Evolutionary conservation across 2,888 invertebrate genomes (phyloP).

Genomic region (Campoletis raptor): DNA sequence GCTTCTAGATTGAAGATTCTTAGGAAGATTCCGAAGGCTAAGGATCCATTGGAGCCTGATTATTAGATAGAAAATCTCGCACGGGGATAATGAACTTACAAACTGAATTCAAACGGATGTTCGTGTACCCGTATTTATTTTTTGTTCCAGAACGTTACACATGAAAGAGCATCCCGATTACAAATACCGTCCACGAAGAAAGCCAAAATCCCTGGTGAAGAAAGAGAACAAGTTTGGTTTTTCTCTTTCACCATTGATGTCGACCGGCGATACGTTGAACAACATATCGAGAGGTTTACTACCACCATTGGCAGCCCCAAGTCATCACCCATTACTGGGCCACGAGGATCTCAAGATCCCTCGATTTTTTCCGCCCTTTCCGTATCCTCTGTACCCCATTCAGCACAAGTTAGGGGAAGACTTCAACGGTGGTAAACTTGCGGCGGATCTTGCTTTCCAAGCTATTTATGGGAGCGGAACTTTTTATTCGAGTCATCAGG

Average conservation of each 20-base stretch:
- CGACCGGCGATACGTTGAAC: slow-evolving; percentile 84
- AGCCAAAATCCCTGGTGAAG: slow-evolving; percentile 94
- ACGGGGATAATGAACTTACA: too few relatives aligned
- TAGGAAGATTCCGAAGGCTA: too few relatives aligned
- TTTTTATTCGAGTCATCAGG: slow-evolving; percentile 85
- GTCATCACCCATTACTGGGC: slow-evolving; percentile 86
- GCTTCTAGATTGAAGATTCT: too few relatives aligned
- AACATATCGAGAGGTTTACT: slow-evolving; percentile 81
- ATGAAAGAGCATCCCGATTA: slow-evolving; percentile 98
- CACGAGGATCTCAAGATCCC: slow-evolving; percentile 89
- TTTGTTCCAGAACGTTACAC: slow-evolving; percentile 91
- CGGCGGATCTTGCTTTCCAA: slow-evolving; percentile 89
- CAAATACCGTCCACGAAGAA: slow-evolving; percentile 95
- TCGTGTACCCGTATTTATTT: slow-evolving; percentile 45
- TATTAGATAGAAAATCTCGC: too few relatives aligned
- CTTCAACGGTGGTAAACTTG: slow-evolving; percentile 86
- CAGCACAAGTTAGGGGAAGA: slow-evolving; percentile 86
- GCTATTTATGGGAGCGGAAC: slow-evolving; percentile 87
- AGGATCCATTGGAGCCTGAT: too few relatives aligned
- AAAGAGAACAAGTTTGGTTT: slow-evolving; percentile 92
- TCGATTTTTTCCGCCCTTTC: slow-evolving; percentile 90
- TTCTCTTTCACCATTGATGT: slow-evolving; percentile 88
- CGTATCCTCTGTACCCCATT: slow-evolving; percentile 90
- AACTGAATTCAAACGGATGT: neutral
- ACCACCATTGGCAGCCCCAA: slow-evolving; percentile 85